phyloP scores from a whole-genome alignment of 2,113 vertebrate genomes.

The Verasper variegatus region DNA sequence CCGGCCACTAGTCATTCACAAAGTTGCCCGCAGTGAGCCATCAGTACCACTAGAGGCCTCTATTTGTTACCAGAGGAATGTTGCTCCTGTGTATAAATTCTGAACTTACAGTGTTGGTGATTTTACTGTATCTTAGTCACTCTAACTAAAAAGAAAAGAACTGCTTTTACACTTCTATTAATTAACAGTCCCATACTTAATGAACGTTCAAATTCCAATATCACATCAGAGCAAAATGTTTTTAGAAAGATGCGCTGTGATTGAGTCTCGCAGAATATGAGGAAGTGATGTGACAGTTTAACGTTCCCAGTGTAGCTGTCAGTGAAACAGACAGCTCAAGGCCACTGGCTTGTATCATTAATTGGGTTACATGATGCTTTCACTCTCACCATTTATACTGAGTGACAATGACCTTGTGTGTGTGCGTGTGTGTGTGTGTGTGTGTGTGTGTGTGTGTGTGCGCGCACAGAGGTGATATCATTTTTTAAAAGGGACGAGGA shows the following conservation, averaged over 20 bases:
- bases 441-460: not conserved
- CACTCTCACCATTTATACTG: conserved; percentile 22
- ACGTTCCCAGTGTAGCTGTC: conserved; percentile 3
- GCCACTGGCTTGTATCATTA: conserved; percentile 44
- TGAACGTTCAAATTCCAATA: not conserved
- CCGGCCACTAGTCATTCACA: not conserved
- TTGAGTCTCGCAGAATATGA: not conserved
- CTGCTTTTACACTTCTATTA: not conserved
- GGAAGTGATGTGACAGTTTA: conserved; percentile 44
- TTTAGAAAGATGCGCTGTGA: not conserved
- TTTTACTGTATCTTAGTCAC: not conserved
- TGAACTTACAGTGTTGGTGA: not conserved
- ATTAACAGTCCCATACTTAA: no score
- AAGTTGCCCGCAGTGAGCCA: conserved; percentile 33
- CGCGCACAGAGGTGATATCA: conserved; percentile 25
- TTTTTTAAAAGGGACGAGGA: conserved; percentile 27
- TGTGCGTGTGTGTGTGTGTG: conserved; percentile 6
- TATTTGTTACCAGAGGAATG: conserved; percentile 24
- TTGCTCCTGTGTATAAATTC: not conserved
- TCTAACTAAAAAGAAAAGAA: not conserved
- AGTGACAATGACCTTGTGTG: conserved; percentile 38
- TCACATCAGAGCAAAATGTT: not conserved
- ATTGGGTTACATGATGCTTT: conserved; percentile 41
- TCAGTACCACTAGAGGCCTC: conserved; percentile 69
- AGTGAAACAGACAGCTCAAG: conserved; percentile 39